These are phyloP conservation scores for Psix sp. DNA, from an alignment of 1,140 invertebrate genomes.

Conservation along the genomic window DNA sequence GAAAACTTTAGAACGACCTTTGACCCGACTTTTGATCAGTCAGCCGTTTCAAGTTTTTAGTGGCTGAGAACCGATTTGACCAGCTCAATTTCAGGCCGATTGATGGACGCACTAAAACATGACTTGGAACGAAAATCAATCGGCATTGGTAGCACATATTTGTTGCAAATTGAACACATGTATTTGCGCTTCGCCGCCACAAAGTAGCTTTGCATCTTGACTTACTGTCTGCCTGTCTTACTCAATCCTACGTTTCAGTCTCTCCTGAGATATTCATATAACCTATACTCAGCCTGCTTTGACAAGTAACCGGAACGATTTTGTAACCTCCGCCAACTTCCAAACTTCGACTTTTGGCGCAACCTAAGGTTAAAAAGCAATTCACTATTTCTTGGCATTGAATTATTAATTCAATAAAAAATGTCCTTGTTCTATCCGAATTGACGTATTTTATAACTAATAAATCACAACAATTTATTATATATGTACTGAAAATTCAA, in stretches of 20 bases:
- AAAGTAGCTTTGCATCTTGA: conserved; percentile 20
- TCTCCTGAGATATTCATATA: conserved; percentile 17
- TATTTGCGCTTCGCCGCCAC: conserved; percentile 10
- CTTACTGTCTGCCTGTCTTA: neutral
- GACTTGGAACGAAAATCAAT: conserved; percentile 28
- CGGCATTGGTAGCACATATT: conserved; percentile 16
- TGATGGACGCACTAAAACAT: conserved; percentile 28
- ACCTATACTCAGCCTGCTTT: neutral
- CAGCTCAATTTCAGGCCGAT: conserved; percentile 2
- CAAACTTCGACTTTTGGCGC: conserved; percentile 1
- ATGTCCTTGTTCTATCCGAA: too few species aligned
- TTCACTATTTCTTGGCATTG: conserved; percentile 8
- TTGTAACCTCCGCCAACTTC: neutral
- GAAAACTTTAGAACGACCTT: neutral
- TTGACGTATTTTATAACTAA: too few species aligned
- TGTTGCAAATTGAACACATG: conserved; percentile 8
- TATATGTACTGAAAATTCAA: too few species aligned
- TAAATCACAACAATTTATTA: too few species aligned
- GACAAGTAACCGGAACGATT: conserved; percentile 22
- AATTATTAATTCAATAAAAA: neutral
- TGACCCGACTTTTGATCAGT: too few species aligned
- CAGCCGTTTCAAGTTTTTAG: too few species aligned
- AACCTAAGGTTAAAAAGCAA: conserved; percentile 6
- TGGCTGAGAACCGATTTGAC: too few species aligned
- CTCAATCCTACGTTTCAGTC: conserved; percentile 1